Conservation (phyloP, 1,140 invertebrate species). For the Aphaenogaster ashmeadi region DNA sequence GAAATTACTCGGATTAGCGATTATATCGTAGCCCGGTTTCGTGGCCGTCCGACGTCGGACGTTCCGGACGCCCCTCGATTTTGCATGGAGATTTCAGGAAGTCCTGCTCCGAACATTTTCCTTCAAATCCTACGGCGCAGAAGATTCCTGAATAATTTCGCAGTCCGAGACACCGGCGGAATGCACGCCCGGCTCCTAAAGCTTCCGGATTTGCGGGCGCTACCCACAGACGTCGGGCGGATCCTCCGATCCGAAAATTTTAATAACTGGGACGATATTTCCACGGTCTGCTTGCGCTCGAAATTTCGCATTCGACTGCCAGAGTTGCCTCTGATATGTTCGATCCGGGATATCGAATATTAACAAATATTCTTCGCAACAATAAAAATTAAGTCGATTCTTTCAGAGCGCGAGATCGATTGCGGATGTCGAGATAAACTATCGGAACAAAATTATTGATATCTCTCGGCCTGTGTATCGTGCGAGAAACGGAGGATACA, state of each 20-base stretch:
- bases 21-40: conserved; percentile 7
- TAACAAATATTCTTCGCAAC: background rate
- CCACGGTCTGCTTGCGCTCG: background rate
- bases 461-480: background rate
- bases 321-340: no score
- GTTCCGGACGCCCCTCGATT: conserved; percentile 33
- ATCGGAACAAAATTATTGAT: background rate
- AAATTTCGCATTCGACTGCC: conserved; percentile 1
- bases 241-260: conserved; percentile 29
- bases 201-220: conserved; percentile 29
- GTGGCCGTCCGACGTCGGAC: background rate
- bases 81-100: conserved; percentile 41
- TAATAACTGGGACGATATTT: conserved; percentile 22
- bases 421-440: background rate
- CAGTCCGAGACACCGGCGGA: conserved; percentile 15
- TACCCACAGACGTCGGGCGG: background rate
- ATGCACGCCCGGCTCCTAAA: conserved; percentile 43
- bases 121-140: conserved; percentile 8
- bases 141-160: conserved; percentile 50
- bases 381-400: background rate
- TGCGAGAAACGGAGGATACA: background rate
- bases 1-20: conserved; percentile 55
- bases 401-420: background rate
- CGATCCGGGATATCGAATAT: background rate
- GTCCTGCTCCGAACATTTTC: conserved; percentile 13